A percentile compares a stretch with the other conserved stretches of the same genome.
Conservation (phyloP, 2,888 invertebrate species). For the Tipula vernalis region DNA sequence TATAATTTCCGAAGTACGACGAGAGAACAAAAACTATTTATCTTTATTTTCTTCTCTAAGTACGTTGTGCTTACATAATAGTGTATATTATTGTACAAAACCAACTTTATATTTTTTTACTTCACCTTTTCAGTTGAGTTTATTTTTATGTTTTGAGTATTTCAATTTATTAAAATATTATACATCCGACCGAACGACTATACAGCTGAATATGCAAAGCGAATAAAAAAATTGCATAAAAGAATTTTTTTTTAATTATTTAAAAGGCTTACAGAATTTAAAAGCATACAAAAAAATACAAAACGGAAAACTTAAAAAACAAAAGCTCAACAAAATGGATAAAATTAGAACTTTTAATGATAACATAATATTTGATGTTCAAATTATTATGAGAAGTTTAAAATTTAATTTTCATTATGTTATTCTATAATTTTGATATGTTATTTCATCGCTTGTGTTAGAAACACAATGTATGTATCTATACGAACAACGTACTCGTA, state of each 20-base stretch:
- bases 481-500: too few relatives aligned
- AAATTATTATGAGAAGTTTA: background rate
- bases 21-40: background rate
- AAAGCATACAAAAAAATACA: too few relatives aligned
- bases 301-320: background rate
- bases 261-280: background rate
- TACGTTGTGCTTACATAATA: background rate
- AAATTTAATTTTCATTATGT: background rate
- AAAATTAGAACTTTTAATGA: constrained; percentile 4
- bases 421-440: background rate
- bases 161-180: background rate
- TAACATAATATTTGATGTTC: background rate
- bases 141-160: background rate
- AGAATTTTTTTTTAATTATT: background rate
- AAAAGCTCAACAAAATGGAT: background rate
- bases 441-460: background rate
- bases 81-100: background rate
- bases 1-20: too few relatives aligned
- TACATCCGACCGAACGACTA: background rate
- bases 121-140: background rate
- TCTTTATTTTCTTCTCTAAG: background rate
- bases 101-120: background rate
- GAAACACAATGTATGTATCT: background rate
- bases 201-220: background rate
- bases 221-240: background rate